These are phyloP conservation scores for Pantala flavescens DNA, from an alignment of 1,140 invertebrate genomes.

Conservation along the genomic window DNA sequence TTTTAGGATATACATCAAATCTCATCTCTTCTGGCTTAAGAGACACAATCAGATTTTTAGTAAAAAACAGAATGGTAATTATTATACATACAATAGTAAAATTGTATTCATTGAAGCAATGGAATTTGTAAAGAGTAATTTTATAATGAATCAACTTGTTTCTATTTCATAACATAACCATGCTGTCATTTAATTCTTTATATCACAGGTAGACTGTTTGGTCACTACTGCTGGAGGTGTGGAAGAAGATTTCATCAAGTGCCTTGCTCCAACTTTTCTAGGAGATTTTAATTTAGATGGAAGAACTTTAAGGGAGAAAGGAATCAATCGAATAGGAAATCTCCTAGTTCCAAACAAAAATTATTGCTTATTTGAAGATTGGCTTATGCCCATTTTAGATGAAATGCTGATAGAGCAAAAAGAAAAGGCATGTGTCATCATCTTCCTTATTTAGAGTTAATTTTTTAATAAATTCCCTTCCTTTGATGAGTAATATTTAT, in stretches of 20 bases:
- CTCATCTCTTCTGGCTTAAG: slow-evolving; percentile 90
- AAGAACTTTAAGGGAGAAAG: slow-evolving; percentile 63
- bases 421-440: slow-evolving; percentile 38
- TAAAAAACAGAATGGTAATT: slow-evolving; percentile 71
- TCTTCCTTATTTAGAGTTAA: slow-evolving; percentile 13
- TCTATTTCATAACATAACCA: not conserved
- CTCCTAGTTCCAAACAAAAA: slow-evolving; percentile 96
- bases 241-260: slow-evolving; percentile 99
- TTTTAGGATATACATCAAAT: slow-evolving; percentile 96
- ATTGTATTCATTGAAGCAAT: too few relatives aligned
- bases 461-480: slow-evolving; percentile 16
- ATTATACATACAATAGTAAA: not conserved
- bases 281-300: slow-evolving; percentile 83
- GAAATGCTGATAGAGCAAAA: slow-evolving; percentile 85
- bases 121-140: too few relatives aligned
- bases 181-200: not conserved
- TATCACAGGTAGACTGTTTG: slow-evolving; percentile 74
- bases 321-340: slow-evolving; percentile 97
- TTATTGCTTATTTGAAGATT: slow-evolving; percentile 97
- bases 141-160: slow-evolving; percentile 12
- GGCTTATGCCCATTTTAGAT: slow-evolving; percentile 91
- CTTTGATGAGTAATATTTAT: too few relatives aligned
- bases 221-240: slow-evolving; percentile 97
- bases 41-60: slow-evolving; percentile 82
- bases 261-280: slow-evolving; percentile 85